Evolutionary conservation across 2,888 invertebrate species (phyloP).

Genomic region (Smittia sp.): DNA sequence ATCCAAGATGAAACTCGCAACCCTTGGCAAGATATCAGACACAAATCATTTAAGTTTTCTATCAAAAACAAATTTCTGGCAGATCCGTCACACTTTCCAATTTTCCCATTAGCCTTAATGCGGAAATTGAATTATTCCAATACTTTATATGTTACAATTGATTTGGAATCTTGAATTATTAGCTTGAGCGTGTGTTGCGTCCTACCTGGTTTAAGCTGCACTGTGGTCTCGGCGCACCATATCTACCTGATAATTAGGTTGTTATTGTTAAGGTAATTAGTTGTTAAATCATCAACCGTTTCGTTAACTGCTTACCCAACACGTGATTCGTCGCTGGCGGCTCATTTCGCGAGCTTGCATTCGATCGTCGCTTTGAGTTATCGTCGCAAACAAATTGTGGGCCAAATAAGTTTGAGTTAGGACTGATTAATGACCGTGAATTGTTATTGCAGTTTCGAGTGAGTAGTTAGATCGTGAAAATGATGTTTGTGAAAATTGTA

Average conservation of each 20-base stretch:
- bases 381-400: conserved; percentile 49
- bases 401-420: conserved; percentile 54
- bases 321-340: conserved; percentile 14
- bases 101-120: too few species aligned
- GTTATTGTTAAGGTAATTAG: conserved; percentile 46
- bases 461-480: neutral
- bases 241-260: conserved; percentile 57
- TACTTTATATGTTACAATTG: too few species aligned
- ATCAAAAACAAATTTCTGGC: too few species aligned
- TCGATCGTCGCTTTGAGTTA: conserved; percentile 44
- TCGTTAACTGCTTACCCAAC: conserved; percentile 23
- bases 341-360: conserved; percentile 41
- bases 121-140: too few species aligned
- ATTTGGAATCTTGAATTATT: too few species aligned
- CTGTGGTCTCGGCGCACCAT: conserved; percentile 62
- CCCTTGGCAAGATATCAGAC: too few species aligned
- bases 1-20: too few species aligned
- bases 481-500: neutral
- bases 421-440: conserved; percentile 46
- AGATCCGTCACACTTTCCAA: too few species aligned
- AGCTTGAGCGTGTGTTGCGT: too few species aligned
- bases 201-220: conserved; percentile 67
- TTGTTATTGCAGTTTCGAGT: neutral
- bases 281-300: conserved; percentile 41
- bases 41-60: too few species aligned